Conservation (phyloP, 2,888 invertebrate species). For the Rhogogaster chlorosoma region DNA sequence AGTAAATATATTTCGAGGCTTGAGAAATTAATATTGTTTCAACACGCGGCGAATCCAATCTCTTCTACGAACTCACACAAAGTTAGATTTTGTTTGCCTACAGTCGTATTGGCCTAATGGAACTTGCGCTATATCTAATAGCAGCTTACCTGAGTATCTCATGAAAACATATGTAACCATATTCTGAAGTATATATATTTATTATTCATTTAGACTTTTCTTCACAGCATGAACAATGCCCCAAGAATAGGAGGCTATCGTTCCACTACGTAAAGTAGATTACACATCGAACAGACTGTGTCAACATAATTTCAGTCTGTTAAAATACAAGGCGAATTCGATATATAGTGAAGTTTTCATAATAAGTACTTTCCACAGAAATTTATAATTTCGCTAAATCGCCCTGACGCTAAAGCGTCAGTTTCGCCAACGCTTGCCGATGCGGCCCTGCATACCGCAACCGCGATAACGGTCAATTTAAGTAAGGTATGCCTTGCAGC, state of each 20-base stretch:
- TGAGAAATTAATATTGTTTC: too few species aligned
- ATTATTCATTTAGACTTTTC: background rate
- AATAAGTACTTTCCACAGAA: background rate
- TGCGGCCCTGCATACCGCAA: slow-evolving; percentile 46
- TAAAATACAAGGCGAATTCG: background rate
- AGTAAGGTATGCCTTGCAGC: slow-evolving; percentile 45
- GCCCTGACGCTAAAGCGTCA: background rate
- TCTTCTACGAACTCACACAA: too few species aligned
- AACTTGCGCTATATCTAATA: background rate
- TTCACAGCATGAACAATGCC: background rate
- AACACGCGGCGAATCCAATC: too few species aligned
- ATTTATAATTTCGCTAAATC: background rate
- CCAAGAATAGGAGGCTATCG: background rate
- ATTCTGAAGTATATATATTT: background rate
- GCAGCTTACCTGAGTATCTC: background rate
- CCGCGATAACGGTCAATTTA: slow-evolving; percentile 47
- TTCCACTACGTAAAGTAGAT: background rate
- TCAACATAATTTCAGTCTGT: background rate
- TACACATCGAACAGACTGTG: background rate
- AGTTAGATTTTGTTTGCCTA: background rate
- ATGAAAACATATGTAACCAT: background rate
- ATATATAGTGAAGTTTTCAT: background rate
- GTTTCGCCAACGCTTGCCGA: background rate
- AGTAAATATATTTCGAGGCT: too few species aligned
- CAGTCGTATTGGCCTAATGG: too few species aligned